phyloP scores from a whole-genome alignment of 2,797 vertebrate species.

The Coregonus suidteri region DNA sequence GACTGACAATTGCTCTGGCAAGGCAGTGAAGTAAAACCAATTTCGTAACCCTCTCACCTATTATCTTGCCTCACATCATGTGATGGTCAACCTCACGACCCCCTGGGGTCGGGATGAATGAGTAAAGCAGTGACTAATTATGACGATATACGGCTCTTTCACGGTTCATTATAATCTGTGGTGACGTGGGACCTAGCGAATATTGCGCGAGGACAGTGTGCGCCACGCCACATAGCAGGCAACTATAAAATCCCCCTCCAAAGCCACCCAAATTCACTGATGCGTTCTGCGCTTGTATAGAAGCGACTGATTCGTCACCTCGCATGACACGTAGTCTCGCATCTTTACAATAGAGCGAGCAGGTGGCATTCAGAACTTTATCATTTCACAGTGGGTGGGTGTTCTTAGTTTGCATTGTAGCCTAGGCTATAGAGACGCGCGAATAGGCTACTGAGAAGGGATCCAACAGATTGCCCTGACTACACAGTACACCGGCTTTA shows the following conservation, averaged over 20 bases:
- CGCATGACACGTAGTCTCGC: background rate
- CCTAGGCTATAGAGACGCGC: constrained; percentile 7
- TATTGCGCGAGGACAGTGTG: constrained; percentile 21
- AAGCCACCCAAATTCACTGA: constrained; percentile 20
- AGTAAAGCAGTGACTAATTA: background rate
- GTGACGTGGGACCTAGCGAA: constrained; percentile 41
- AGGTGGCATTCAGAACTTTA: constrained; percentile 46
- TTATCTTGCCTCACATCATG: background rate
- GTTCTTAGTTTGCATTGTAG: constrained; percentile 13
- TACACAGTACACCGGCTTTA: constrained; percentile 11
- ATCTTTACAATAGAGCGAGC: constrained; percentile 20
- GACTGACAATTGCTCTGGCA: background rate
- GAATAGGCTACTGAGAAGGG: constrained; percentile 8
- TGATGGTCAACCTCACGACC: background rate
- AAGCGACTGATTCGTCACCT: background rate
- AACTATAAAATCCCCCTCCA: constrained; percentile 11
- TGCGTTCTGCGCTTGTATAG: background rate
- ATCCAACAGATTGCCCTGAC: constrained; percentile 14
- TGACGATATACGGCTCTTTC: constrained; percentile 10
- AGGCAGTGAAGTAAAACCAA: background rate
- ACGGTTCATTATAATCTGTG: constrained; percentile 33
- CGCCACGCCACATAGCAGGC: background rate
- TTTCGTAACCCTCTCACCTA: background rate
- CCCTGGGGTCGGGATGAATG: background rate
- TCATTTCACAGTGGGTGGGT: constrained; percentile 27